These are phyloP conservation scores for Coranthus polyacanthus DNA, from an alignment of 2,797 vertebrate species.

Conservation along the genomic window DNA sequence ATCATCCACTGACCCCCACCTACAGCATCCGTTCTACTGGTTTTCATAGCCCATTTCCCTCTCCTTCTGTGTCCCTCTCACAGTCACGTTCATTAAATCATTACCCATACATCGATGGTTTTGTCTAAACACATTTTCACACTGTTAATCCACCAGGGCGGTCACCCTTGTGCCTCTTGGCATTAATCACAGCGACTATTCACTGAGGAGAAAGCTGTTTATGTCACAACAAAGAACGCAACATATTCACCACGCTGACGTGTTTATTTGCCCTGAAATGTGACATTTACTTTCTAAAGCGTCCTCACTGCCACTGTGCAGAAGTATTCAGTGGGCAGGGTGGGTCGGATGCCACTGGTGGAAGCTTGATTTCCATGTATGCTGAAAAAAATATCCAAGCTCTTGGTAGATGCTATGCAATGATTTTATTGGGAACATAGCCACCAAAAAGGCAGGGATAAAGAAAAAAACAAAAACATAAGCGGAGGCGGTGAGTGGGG, in stretches of 20 bases:
- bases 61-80: not conserved
- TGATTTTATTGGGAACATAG: conserved; percentile 46
- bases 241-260: not conserved
- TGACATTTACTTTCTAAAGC: conserved; percentile 24
- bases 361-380: conserved; percentile 40
- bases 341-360: conserved; percentile 27
- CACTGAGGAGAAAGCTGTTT: conserved; percentile 4
- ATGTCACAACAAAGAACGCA: conserved; percentile 12
- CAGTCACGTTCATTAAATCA: conserved; percentile 32
- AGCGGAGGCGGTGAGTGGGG: too few species aligned
- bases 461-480: conserved; percentile 10
- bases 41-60: conserved; percentile 2
- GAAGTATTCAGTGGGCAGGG: conserved; percentile 37
- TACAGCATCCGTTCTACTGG: conserved; percentile 16
- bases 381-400: conserved; percentile 56
- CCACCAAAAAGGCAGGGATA: conserved; percentile 28
- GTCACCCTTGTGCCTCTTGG: conserved; percentile 9
- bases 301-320: conserved; percentile 12
- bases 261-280: conserved; percentile 14
- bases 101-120: conserved; percentile 22
- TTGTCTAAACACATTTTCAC: conserved; percentile 38
- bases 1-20: conserved; percentile 27
- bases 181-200: conserved; percentile 22
- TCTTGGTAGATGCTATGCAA: conserved; percentile 43
- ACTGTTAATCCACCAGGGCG: too few species aligned